phyloP scores from a whole-genome alignment of 2,797 vertebrate species.

The Hemibagrus guttatus region DNA sequence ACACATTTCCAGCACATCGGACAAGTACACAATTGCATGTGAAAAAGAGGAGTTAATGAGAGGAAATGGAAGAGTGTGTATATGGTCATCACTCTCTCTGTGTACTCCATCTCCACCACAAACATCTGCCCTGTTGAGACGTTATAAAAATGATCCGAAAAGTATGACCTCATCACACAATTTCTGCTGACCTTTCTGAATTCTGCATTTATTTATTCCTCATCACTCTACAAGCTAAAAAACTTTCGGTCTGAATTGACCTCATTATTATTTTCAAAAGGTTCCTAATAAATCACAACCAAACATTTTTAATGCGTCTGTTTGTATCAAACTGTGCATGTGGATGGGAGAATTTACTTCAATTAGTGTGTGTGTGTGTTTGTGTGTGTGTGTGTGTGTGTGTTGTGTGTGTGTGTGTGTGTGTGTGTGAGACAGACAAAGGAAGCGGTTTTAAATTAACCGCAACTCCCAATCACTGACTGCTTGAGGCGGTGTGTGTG shows the following conservation, averaged over 20 bases:
- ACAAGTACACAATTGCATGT: too few species aligned
- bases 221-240: not conserved
- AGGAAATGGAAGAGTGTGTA: not conserved
- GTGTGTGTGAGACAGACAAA: not conserved
- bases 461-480: constrained; percentile 32
- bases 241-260: not conserved
- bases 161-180: not conserved
- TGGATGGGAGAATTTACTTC: constrained; percentile 37
- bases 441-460: constrained; percentile 36
- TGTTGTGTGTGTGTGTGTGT: constrained; percentile 1
- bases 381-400: not conserved
- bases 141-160: not conserved
- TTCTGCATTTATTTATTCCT: not conserved
- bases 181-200: not conserved
- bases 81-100: not conserved
- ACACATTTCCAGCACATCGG: too few species aligned
- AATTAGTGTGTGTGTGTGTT: constrained; percentile 16
- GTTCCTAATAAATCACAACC: constrained; percentile 3
- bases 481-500: constrained; percentile 2
- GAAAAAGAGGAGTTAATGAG: not conserved
- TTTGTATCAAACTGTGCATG: constrained; percentile 22
- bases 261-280: not conserved
- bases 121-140: not conserved
- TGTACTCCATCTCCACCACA: not conserved
- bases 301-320: not conserved